These are phyloP conservation scores for Uromys caudimaculatus DNA, from an alignment of 2,797 vertebrate species.

Conservation along the genomic window DNA sequence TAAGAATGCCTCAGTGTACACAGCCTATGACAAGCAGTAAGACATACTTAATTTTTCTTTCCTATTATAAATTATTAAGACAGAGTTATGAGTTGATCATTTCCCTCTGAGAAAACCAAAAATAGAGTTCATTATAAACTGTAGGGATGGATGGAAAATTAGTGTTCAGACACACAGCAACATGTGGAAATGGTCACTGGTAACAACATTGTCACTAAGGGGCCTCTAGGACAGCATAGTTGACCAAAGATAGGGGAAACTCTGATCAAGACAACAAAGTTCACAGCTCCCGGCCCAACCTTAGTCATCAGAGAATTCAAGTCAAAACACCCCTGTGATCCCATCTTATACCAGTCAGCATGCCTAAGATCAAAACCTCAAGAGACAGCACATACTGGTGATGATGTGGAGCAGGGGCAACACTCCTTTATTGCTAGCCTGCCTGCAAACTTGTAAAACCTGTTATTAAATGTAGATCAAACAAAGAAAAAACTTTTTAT, in stretches of 20 bases:
- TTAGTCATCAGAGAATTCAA: background rate
- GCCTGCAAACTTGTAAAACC: background rate
- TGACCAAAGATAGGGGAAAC: background rate
- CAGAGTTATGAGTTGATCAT: background rate
- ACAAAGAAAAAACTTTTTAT: background rate
- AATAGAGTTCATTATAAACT: background rate
- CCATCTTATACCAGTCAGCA: background rate
- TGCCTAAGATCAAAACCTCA: background rate
- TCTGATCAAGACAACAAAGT: background rate
- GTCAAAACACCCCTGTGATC: background rate
- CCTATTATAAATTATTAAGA: background rate
- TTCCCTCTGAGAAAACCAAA: background rate
- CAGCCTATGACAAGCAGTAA: background rate
- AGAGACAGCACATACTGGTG: background rate
- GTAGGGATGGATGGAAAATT: background rate
- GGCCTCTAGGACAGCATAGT: accelerated
- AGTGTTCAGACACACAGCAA: background rate
- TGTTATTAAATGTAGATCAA: background rate
- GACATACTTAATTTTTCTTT: background rate
- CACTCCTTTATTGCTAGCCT: background rate
- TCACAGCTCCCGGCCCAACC: background rate
- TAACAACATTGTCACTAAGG: background rate
- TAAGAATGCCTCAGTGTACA: background rate
- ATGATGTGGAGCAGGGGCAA: background rate
- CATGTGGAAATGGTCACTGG: background rate